phyloP scores from a whole-genome alignment of 2,113 vertebrate species.

The Xenus cinereus region DNA sequence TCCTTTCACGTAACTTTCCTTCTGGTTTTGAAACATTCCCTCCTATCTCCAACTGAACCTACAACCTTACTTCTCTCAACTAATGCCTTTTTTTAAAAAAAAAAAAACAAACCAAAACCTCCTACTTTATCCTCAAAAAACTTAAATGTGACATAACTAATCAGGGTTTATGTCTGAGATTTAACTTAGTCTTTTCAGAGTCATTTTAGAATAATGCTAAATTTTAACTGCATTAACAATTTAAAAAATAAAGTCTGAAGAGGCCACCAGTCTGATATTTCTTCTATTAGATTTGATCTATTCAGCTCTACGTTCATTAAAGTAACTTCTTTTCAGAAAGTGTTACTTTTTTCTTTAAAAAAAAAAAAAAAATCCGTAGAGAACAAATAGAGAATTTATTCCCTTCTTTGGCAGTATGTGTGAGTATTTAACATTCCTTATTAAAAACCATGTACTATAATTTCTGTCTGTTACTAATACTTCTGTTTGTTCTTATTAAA shows the following conservation, averaged over 20 bases:
- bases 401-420: not conserved
- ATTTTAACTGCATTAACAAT: not conserved
- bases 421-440: not conserved
- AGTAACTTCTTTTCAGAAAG: not conserved
- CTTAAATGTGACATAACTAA: not conserved
- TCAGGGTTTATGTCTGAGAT: not conserved
- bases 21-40: not conserved
- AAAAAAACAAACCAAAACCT: not conserved
- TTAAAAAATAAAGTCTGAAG: not conserved
- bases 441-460: not conserved
- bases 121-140: not conserved
- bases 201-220: not conserved
- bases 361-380: not conserved
- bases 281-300: not conserved
- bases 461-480: not conserved
- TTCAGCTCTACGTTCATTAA: not conserved
- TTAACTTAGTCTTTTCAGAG: not conserved
- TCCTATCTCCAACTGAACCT: not conserved
- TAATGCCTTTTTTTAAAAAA: not conserved
- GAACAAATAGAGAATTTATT: not conserved
- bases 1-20: not conserved
- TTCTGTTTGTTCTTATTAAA: not conserved
- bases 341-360: not conserved
- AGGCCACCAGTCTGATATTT: not conserved
- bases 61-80: not conserved